Conservation (phyloP, 2,113 vertebrate species). For the Trichomycterus rosablanca region DNA sequence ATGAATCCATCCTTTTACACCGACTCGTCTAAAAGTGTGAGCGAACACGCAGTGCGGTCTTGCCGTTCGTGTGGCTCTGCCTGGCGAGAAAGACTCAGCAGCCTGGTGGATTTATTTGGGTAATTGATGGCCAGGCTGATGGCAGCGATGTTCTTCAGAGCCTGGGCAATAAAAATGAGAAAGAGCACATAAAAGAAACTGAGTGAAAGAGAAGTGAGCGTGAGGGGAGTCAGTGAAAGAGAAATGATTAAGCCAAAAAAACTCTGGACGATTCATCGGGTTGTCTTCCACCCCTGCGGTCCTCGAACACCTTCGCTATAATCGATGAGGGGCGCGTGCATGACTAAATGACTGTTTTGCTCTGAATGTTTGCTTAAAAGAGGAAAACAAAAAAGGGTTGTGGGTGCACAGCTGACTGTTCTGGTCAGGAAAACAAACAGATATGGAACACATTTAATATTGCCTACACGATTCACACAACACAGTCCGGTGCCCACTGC, state of each 20-base stretch:
- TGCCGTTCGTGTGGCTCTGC: conserved; percentile 61
- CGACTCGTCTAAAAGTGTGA: conserved; percentile 2
- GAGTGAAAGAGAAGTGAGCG: conserved; percentile 13
- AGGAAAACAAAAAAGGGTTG: no score
- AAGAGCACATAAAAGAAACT: conserved; percentile 1
- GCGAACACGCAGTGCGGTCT: neutral
- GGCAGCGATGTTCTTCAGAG: conserved; percentile 94
- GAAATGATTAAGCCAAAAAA: conserved; percentile 23
- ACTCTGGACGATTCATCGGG: conserved; percentile 30
- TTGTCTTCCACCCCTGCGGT: conserved; percentile 19
- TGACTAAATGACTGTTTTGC: neutral
- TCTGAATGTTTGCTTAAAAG: conserved; percentile 10
- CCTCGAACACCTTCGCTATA: conserved; percentile 13
- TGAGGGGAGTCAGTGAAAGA: neutral
- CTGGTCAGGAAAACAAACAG: no score
- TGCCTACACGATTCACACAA: conserved; percentile 32
- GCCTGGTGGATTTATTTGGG: conserved; percentile 90
- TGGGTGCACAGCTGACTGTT: no score
- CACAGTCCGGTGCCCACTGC: conserved; percentile 7
- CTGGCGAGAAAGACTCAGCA: conserved; percentile 80
- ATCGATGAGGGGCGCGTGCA: neutral
- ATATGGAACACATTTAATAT: no score
- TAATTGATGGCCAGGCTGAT: conserved; percentile 98
- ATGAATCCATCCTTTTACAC: conserved; percentile 7
- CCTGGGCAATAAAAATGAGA: conserved; percentile 65